A percentile compares a stretch with the other conserved stretches of the same genome.
Conservation (phyloP, 2,113 vertebrate genomes). For the Chloropsis cyanopogon region DNA sequence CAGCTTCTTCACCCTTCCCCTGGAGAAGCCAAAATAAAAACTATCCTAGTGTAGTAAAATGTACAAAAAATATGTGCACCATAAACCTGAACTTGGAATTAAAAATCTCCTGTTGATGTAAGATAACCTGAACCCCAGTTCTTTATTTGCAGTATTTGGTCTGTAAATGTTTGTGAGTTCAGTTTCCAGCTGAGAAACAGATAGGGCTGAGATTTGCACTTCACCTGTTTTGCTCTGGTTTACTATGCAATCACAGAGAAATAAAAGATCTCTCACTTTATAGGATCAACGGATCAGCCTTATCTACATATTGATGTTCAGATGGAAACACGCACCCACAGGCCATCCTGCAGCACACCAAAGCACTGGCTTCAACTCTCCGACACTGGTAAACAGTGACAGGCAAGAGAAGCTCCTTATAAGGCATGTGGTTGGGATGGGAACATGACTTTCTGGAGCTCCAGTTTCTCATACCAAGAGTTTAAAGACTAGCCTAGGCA, state of each 20-base stretch:
- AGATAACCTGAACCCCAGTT: not conserved
- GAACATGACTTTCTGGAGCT: not conserved
- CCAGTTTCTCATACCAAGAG: not conserved
- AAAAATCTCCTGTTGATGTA: not conserved
- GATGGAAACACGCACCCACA: not conserved
- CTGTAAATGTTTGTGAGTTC: not conserved
- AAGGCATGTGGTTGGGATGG: not conserved
- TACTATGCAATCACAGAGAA: not conserved
- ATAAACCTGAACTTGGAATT: not conserved
- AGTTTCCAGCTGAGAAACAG: not conserved
- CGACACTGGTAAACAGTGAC: not conserved
- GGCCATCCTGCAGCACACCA: rapidly evolving
- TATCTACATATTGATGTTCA: not conserved
- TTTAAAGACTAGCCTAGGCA: constrained; percentile 32
- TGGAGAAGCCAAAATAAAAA: not conserved
- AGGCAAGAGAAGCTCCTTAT: not conserved
- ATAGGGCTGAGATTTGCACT: not conserved
- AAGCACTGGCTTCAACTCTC: not conserved
- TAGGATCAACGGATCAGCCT: not conserved
- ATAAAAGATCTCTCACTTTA: not conserved
- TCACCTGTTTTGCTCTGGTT: not conserved
- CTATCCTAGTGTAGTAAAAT: not conserved
- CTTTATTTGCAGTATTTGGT: not conserved
- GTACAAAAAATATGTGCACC: not conserved
- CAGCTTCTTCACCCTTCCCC: not conserved